Conservation (phyloP, 2,113 vertebrate species). For the Trogon surrucura region DNA sequence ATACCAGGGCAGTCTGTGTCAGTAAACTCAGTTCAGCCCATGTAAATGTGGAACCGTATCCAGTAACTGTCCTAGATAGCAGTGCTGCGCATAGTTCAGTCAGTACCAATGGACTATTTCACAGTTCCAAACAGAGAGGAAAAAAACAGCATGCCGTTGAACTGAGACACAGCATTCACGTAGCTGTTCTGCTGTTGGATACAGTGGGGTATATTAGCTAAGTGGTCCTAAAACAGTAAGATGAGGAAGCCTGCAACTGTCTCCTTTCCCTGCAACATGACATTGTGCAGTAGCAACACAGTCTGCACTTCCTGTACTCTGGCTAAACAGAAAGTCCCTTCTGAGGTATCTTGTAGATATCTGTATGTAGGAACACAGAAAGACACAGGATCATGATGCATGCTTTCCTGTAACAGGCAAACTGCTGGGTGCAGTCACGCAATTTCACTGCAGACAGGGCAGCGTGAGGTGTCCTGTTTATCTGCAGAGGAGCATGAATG, state of each 20-base stretch:
- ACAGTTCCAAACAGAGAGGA: background rate
- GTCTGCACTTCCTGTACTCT: background rate
- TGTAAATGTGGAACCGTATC: background rate
- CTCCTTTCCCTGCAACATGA: background rate
- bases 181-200: background rate
- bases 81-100: background rate
- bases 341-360: background rate
- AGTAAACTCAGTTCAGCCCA: background rate
- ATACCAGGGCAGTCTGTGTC: background rate
- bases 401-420: background rate
- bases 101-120: background rate
- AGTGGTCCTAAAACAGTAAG: background rate
- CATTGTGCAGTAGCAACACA: background rate
- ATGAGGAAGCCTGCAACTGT: background rate
- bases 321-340: background rate
- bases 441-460: background rate
- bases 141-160: background rate
- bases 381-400: background rate
- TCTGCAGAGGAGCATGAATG: background rate
- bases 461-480: background rate
- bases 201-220: background rate
- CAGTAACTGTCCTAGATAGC: background rate
- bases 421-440: background rate
- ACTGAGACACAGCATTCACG: background rate
- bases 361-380: background rate